Conservation (phyloP, 1,140 invertebrate species). For the Zaprionus ghesquierei region DNA sequence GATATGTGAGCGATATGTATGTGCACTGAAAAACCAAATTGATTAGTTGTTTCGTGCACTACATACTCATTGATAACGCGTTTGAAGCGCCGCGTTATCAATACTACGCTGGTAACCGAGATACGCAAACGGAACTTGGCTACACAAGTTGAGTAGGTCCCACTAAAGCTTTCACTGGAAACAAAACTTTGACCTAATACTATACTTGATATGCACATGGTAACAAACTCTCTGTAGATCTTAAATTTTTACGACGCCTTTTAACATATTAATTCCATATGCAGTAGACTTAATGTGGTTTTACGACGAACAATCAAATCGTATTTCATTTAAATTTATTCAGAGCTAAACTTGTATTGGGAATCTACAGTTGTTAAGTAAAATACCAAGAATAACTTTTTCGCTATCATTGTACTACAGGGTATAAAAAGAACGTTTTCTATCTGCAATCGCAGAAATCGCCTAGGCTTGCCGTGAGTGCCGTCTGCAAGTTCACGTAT, state of each 20-base stretch:
- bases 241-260: not conserved
- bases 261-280: not conserved
- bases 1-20: not conserved
- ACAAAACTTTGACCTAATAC: not conserved
- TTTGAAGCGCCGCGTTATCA: slow-evolving; percentile 8
- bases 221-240: too few species aligned
- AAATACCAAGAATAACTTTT: not conserved
- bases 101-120: not conserved
- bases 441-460: slow-evolving; percentile 11
- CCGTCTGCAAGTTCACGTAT: slow-evolving; percentile 73
- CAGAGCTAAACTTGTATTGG: not conserved
- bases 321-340: not conserved
- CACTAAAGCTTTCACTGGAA: not conserved
- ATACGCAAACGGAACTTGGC: slow-evolving; percentile 16
- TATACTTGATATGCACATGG: too few species aligned
- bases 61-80: slow-evolving; percentile 22
- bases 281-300: not conserved
- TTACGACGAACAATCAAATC: not conserved
- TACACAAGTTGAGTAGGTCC: not conserved
- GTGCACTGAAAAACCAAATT: slow-evolving; percentile 7
- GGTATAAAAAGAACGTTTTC: not conserved
- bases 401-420: not conserved
- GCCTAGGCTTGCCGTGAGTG: slow-evolving; percentile 24
- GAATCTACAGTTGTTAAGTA: not conserved
- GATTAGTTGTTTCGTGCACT: slow-evolving; percentile 19